Conservation (phyloP, 2,888 invertebrate species). For the Archips crataeganus region DNA sequence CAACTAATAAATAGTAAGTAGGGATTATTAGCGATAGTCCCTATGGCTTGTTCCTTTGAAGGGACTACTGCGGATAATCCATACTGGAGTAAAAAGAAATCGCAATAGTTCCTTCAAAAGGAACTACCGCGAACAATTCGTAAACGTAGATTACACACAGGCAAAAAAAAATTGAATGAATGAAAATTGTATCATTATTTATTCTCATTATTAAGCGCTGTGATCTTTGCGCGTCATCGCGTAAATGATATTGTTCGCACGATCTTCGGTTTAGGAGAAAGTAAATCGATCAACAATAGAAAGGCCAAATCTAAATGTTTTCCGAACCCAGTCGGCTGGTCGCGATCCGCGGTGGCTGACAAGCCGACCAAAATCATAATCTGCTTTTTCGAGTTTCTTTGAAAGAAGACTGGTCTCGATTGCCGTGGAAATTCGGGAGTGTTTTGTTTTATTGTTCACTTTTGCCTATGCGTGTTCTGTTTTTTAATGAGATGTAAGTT, state of each 20-base stretch:
- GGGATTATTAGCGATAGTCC: too few species aligned
- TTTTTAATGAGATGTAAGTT: too few species aligned
- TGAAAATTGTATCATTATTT: not conserved
- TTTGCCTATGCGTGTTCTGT: too few species aligned
- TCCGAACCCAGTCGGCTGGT: constrained; percentile 23
- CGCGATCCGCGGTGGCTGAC: constrained; percentile 31
- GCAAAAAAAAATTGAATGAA: too few species aligned
- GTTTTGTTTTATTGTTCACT: too few species aligned
- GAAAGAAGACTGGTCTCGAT: not conserved
- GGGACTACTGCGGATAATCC: too few species aligned
- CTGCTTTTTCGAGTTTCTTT: not conserved
- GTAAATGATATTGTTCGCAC: constrained; percentile 35
- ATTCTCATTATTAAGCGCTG: not conserved
- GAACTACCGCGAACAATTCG: too few species aligned
- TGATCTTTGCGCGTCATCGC: not conserved
- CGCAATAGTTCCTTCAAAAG: too few species aligned
- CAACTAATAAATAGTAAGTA: too few species aligned
- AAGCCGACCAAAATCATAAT: not conserved
- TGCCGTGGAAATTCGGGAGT: not conserved
- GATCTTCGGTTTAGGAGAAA: constrained; percentile 38
- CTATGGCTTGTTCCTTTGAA: too few species aligned
- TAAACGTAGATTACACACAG: too few species aligned
- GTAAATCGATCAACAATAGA: constrained; percentile 38
- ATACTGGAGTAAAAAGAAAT: too few species aligned
- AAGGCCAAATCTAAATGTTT: constrained; percentile 29